Evolutionary conservation across 2,113 vertebrate genomes (phyloP).

Genomic region (Corythornis cristatus): DNA sequence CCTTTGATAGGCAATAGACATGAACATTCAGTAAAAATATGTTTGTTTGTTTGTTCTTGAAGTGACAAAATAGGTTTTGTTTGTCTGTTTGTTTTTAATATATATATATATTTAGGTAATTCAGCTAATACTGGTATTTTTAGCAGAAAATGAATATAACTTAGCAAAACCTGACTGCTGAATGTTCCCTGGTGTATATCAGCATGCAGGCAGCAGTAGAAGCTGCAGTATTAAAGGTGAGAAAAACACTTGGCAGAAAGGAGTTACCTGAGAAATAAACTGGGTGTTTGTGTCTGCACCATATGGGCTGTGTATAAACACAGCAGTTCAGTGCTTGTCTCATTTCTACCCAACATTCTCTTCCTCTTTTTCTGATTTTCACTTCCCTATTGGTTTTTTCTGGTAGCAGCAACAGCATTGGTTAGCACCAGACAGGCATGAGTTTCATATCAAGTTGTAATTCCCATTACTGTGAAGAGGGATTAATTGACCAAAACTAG

Average conservation of each 20-base stretch:
- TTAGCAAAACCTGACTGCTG: not conserved
- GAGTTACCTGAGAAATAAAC: slow-evolving; percentile 33
- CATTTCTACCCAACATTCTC: not conserved
- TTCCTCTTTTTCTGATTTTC: slow-evolving; percentile 39
- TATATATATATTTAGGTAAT: not conserved
- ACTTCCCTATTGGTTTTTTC: slow-evolving; percentile 32
- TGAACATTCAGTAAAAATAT: not conserved
- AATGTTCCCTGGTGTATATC: not conserved
- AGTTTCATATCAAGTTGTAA: not conserved
- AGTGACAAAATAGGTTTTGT: not conserved
- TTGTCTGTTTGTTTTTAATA: not conserved
- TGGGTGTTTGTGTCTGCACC: slow-evolving; percentile 36
- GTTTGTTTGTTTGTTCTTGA: not conserved
- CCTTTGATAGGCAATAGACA: not conserved
- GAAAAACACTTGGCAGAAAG: slow-evolving; percentile 2
- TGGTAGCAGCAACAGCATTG: not conserved
- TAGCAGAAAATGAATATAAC: not conserved
- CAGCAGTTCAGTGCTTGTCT: slow-evolving; percentile 13
- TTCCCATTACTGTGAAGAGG: not conserved
- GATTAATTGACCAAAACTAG: not conserved
- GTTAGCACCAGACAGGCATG: not conserved
- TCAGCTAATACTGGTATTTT: not conserved
- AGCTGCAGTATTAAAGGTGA: not conserved
- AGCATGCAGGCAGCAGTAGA: not conserved
- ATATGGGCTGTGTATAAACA: slow-evolving; percentile 27